Evolutionary conservation across 2,888 invertebrate genomes (phyloP), one percentile per base, ranked within the genome.

Genomic region (Xestia ashworthii): DNA sequence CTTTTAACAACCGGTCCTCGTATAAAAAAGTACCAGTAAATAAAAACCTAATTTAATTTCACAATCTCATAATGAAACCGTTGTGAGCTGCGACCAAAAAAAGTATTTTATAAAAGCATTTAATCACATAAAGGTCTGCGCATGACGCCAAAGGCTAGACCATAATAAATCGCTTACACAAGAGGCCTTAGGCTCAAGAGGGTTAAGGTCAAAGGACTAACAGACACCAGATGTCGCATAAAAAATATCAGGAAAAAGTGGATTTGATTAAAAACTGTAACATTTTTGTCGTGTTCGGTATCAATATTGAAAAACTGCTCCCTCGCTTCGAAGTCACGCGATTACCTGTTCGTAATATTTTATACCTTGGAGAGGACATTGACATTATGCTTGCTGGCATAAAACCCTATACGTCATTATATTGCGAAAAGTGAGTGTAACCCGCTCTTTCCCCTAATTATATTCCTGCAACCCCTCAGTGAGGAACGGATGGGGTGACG

Each of bases 391-490:
- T 44, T 60, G 71, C 48, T 46, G 44, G 64, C 53, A 81, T 73
- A 67, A 60, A 67, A 67, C 68, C 67, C 53, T 46, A 76, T 68
- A 68, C 65, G 41, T 71, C 66, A 62, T 76, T 71, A 78, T 83
- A 62, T 81, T 58, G 67, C 32, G 60, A 81, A 77, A 74, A 76
- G 71, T 73, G 75, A 76, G 66, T 73, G 58, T 64, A 75, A 73
- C 82, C 66, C 82, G 65, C 58, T 81, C 78, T 72, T 64, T 75
- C 82, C 85, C 85, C 79, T 79, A 79, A 84, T 84, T 85, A 76
- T 66, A 82, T 71, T 66, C 82, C 75, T 79, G 62, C 60, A 79
- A 12, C 79, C 84, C 79, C 70, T 69, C 65, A 12, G 16, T n/a
- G 32, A 55, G 48, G 67, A 62, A 60, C 44, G 60, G 65, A 78